Percentiles rank a stretch among this genome's conserved stretches.
These are phyloP conservation scores for Ciona savignyi DNA, from an alignment of 23 tunicate genomes.

Conservation along the genomic window DNA sequence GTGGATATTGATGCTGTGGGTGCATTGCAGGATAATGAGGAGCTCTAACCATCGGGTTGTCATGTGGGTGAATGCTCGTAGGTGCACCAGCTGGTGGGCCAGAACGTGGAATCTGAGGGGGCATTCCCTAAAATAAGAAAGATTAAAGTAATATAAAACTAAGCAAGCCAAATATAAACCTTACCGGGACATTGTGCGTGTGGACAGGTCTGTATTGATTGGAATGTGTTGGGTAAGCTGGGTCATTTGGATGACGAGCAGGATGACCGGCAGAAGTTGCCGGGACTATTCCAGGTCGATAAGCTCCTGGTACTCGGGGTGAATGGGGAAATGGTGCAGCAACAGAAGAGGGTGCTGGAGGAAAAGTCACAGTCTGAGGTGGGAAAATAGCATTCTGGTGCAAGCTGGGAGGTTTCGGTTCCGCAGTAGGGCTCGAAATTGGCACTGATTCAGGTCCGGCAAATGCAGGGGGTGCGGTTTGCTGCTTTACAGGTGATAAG, in stretches of 20 bases:
- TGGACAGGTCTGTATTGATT: neutral
- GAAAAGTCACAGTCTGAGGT: neutral
- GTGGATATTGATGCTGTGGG: conserved; percentile 23
- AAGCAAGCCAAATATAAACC: too few species aligned
- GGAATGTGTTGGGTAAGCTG: neutral
- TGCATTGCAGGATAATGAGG: conserved; percentile 28
- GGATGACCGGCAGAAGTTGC: neutral
- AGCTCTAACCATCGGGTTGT: conserved; percentile 24
- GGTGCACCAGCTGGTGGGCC: conserved; percentile 10
- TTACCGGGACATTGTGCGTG: neutral
- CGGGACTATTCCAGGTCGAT: conserved; percentile 1
- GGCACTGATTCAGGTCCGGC: neutral
- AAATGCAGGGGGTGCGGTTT: neutral
- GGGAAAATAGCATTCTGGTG: neutral
- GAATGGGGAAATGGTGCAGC: neutral
- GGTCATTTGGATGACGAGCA: conserved; percentile 2
- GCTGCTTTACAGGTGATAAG: neutral
- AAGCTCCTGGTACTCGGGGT: neutral
- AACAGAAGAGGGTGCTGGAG: neutral
- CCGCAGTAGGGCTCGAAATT: neutral
- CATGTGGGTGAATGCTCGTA: conserved; percentile 34
- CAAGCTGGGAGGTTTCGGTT: neutral
- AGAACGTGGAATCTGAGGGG: conserved; percentile 2
- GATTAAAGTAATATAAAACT: too few species aligned
- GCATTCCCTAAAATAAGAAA: conserved; percentile 13